Base-by-base conservation (phyloP, 1,140 invertebrate species). In the Tribolium madens region DNA sequence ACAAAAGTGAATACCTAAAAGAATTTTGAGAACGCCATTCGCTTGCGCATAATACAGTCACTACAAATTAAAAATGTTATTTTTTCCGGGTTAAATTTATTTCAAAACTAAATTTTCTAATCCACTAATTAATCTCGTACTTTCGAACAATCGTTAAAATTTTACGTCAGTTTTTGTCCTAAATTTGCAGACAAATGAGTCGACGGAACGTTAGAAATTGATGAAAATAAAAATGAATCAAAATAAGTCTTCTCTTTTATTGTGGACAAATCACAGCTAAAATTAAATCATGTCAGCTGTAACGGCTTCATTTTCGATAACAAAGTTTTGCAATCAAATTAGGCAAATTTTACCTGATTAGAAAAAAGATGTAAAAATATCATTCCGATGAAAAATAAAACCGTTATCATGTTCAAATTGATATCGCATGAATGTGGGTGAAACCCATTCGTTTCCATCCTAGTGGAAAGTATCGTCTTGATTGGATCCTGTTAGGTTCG, bases 391-490 rank as follows among this genome's bases (percentile, higher is more conserved):
- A 57, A 57, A 57, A 57, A 57, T 57, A 57, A 21, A 57, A 57
- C 4, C 17, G n/a, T 57, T 21, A 26, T 64, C 14, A 36, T 31
- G 10, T 12, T 31, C n/a, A 3, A 13, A 33, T 12, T 26, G 26
- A 33, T 31, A 13, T 64, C 3, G 26, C 26, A n/a, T 18, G n/a
- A 5, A 64, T 64, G 26, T 64, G 57, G 57, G 57, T 36, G 57
- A 21, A 64, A 64, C 2, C 57, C 57, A 64, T 64, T 64, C 21
- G 21, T 14, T 36, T 64, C 12, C 57, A 36, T 15, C 26, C 21
- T 64, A 31, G 57, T 36, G 26, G 57, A 64, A 64, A 36, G 57
- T 64, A 64, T 64, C 57, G 12, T 64, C 26, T 64, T 64, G 57
- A 64, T 64, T 64, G 57, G 57, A 64, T 64, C 26, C 57, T 13